phyloP scores from a whole-genome alignment of 2,888 invertebrate genomes.

The Tetragonula carbonaria region DNA sequence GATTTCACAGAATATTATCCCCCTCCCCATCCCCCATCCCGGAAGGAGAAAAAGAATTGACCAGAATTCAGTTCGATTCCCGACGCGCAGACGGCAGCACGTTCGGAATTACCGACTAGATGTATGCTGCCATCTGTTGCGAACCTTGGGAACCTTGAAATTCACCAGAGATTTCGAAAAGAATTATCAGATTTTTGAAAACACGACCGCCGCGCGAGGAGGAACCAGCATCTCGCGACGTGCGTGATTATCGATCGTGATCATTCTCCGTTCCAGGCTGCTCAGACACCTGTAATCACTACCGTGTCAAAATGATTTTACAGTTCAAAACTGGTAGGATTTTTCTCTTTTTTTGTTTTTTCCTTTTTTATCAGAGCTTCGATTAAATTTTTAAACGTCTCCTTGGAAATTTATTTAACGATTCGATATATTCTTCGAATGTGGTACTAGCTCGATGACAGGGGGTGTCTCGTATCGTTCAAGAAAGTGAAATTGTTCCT shows the following conservation, averaged over 20 bases:
- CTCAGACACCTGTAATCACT: not conserved
- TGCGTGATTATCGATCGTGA: fast-evolving
- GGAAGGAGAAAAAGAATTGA: constrained; percentile 67
- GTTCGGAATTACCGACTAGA: constrained; percentile 80
- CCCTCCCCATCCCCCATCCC: not conserved
- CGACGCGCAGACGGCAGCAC: constrained; percentile 79
- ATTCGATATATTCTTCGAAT: not conserved
- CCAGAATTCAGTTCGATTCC: constrained; percentile 72
- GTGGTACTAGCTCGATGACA: fast-evolving
- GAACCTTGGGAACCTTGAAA: constrained; percentile 24
- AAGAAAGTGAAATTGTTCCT: not conserved
- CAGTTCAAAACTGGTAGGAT: not conserved
- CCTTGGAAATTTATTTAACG: not conserved
- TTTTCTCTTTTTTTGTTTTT: not conserved
- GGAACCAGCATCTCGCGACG: fast-evolving
- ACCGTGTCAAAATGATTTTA: not conserved
- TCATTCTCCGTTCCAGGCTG: not conserved
- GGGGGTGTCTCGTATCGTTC: no score
- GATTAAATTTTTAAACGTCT: not conserved
- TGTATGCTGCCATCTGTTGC: constrained; percentile 79
- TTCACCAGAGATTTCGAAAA: constrained; percentile 41
- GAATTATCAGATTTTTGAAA: constrained; percentile 33
- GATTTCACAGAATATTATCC: constrained; percentile 32
- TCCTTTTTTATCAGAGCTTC: not conserved
- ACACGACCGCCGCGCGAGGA: fast-evolving